Evolutionary conservation across 37 sponge, comb jelly and placozoan genomes (phyloP), one percentile per base, ranked within the genome.

Genomic region (Agelas oroides): DNA sequence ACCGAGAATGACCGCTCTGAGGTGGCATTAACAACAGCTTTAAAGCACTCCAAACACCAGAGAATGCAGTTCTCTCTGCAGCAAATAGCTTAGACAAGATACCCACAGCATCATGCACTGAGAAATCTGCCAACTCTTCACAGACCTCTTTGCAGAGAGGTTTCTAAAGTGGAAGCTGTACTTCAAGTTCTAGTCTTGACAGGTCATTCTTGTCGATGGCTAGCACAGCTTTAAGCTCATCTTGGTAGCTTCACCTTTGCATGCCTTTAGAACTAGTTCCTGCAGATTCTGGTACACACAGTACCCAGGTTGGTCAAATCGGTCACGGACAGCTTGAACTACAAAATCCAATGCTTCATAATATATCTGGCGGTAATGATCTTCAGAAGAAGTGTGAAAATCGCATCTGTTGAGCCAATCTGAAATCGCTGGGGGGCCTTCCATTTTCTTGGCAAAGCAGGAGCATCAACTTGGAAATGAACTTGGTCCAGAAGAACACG

Each of bases 291-390:
- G 54, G 52, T 86, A 86, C 0, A 53, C 35, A 3, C 28, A 11
- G 62, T 70, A 86, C 11, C 87, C 80, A 36, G 80, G 90, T 54
- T 89, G 90, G 40, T 89, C 59, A 40, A 83, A 83, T 20, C 84
- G 60, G 18, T 75, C 54, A n/a, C 62, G 75, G 53, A 84, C 75
- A 31, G 46, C 21, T 20, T 23, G 1, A 11, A 84, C 46, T 19
- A 64, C 68, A 27, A 63, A 21, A 65, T 84, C 85, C 2, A 75
- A n/a, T 77, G 78, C 86, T 54, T 66, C 86, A 77, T 77, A 85
- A 46, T 86, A 86, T 28, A 55, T 41, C 57, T 39, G 64, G 31
- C 57, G 81, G 55, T 80, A 87, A 58, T 61, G 65, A 23, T 61
- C 81, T 63, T 87, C 73, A 52, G 68, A 37, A 30, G 81, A 54